Evolutionary conservation across 2,113 vertebrate species (phyloP).

Genomic region (Tetraodon nigroviridis): DNA sequence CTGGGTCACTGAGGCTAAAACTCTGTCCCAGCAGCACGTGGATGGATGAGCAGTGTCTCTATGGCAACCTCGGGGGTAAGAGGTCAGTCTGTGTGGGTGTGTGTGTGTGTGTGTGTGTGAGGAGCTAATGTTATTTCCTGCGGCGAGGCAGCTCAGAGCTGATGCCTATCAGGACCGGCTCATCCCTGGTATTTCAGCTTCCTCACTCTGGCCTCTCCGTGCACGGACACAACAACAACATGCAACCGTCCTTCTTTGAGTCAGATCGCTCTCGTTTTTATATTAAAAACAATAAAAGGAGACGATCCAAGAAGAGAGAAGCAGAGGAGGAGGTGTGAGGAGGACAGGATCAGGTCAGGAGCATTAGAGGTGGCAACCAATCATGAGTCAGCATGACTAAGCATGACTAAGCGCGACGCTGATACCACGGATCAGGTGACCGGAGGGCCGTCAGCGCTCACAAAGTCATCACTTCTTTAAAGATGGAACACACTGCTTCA

Average conservation of each 20-base stretch:
- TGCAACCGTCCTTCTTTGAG: too few species aligned
- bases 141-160: conserved; percentile 51
- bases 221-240: conserved; percentile 1
- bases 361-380: conserved; percentile 3
- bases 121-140: conserved; percentile 69
- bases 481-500: too few species aligned
- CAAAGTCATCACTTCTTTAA: not conserved
- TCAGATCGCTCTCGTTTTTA: too few species aligned
- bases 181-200: conserved; percentile 19
- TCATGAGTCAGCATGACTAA: too few species aligned
- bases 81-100: conserved; percentile 49
- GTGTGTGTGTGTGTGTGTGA: conserved; percentile 39
- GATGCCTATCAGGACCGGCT: conserved; percentile 55
- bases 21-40: not conserved
- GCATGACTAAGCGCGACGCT: conserved; percentile 54
- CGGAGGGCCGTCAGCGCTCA: conserved; percentile 9
- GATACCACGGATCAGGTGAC: conserved; percentile 48
- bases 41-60: conserved; percentile 40
- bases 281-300: not conserved
- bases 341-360: not conserved
- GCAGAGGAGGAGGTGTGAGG: not conserved
- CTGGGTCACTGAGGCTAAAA: too few species aligned
- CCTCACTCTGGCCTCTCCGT: conserved; percentile 2
- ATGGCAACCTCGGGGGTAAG: conserved; percentile 61
- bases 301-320: not conserved